Conservation (phyloP, 2,113 vertebrate species). For the Aythya baeri region DNA sequence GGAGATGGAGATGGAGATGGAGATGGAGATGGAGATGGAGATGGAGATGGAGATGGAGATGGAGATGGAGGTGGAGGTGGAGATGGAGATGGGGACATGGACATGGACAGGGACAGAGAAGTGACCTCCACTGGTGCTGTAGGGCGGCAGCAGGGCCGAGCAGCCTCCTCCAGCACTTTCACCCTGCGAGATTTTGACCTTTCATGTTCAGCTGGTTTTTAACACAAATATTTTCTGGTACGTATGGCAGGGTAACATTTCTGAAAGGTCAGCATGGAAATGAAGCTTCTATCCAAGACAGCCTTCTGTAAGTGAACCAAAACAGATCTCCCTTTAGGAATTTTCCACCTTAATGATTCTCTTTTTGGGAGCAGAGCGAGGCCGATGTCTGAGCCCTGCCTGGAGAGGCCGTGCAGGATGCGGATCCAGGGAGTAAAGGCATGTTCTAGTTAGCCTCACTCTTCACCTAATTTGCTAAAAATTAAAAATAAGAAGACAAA, state of each 20-base stretch:
- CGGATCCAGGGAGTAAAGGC: not conserved
- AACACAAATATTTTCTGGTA: not conserved
- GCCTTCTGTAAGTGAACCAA: not conserved
- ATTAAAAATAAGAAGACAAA: not conserved
- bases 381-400: not conserved
- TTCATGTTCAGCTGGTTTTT: not conserved
- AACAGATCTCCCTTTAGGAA: not conserved
- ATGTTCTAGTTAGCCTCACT: not conserved
- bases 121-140: rapidly evolving
- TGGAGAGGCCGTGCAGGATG: not conserved
- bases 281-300: not conserved
- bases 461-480: not conserved
- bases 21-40: not conserved
- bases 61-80: too few species aligned
- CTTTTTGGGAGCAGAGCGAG: not conserved
- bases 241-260: not conserved
- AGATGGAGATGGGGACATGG: too few species aligned
- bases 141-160: too few species aligned
- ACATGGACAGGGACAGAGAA: too few species aligned
- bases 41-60: not conserved
- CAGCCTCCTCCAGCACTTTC: not conserved
- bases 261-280: not conserved
- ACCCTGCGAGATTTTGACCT: not conserved
- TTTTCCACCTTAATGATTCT: not conserved
- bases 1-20: too few species aligned